Evolutionary conservation across 2,888 invertebrate species (phyloP), one percentile per base, ranked within the genome.

Genomic region (Andrena flavipes): DNA sequence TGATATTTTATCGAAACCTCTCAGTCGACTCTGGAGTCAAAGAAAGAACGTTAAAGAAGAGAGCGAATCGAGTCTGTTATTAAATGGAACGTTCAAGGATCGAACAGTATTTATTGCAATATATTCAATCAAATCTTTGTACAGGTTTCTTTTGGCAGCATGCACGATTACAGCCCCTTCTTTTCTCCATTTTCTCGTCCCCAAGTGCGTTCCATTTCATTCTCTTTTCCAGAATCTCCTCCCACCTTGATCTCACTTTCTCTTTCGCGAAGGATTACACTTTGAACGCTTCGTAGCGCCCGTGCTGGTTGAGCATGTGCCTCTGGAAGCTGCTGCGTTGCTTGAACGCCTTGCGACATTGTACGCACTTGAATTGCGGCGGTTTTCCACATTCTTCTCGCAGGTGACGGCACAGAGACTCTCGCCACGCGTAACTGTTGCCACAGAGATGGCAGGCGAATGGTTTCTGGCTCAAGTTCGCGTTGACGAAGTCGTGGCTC

Each of bases 381-480:
- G 88, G 84, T 71, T 93, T 93, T 20, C 94, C 94, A 73, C 93
- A 93, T 74, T 93, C 92, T 76, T 93, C 92, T 23, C 95, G 92
- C 20, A 94, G 91, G 87, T 95, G 95, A 7, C 95, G 91, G 1
- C 93, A 94, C 30, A 95, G 91, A 54, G 95, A 95, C 74, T 94
- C 94, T 86, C 95, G 95, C 91, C 95, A 93, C 13, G 93, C 94
- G 95, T 98, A 98, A 90, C 96, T 96, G 95, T 97, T 98, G 87
- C 97, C 97, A 94, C 98, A 98, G 91, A 95, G 95, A 91, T 95
- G 95, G 94, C 97, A 97, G 84, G 95, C 6, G 26, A 67, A 82
- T 0, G 23, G 30, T 62, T 76, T 82, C 48, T 16, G 51, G 23
- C 23, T 23, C 16, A 6, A 35, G 10, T 29, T n/a, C 7, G 13